Evolutionary conservation across 2,888 invertebrate species (phyloP).

Genomic region (Imbricaverruca yamaguchii): DNA sequence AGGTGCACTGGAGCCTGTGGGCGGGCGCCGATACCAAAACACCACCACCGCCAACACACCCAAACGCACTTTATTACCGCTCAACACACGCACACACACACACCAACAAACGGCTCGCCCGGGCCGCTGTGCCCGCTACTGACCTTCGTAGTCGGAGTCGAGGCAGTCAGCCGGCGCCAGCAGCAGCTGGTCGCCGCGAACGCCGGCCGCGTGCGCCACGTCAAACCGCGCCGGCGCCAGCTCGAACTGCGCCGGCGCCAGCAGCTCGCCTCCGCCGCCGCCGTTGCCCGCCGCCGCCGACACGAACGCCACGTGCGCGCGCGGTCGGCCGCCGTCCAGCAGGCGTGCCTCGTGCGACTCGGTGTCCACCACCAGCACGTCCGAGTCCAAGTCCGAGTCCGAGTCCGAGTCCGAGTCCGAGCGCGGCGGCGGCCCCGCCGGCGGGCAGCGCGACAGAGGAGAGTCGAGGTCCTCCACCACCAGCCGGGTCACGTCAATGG

Average conservation of each 20-base stretch:
- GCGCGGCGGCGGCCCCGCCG: not conserved
- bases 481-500: not conserved
- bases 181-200: not conserved
- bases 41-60: too few species aligned
- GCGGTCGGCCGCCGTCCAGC: constrained; percentile 35
- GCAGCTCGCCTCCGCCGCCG: constrained; percentile 13
- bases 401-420: not conserved
- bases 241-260: not conserved
- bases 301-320: constrained; percentile 37
- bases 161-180: constrained; percentile 17
- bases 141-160: constrained; percentile 26
- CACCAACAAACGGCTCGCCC: too few species aligned
- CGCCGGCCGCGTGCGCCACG: not conserved
- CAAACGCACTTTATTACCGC: too few species aligned
- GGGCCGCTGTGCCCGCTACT: too few species aligned
- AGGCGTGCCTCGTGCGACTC: constrained; percentile 47
- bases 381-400: constrained; percentile 37
- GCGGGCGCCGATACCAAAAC: too few species aligned
- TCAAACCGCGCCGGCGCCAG: constrained; percentile 14
- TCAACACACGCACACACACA: too few species aligned
- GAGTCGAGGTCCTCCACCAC: not conserved
- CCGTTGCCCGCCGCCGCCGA: constrained; percentile 25
- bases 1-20: too few species aligned
- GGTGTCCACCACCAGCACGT: constrained; percentile 46
- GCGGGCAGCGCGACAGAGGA: not conserved